These are phyloP conservation scores for Drosophila formosana DNA, from an alignment of 2,888 invertebrate species.

Conservation along the genomic window DNA sequence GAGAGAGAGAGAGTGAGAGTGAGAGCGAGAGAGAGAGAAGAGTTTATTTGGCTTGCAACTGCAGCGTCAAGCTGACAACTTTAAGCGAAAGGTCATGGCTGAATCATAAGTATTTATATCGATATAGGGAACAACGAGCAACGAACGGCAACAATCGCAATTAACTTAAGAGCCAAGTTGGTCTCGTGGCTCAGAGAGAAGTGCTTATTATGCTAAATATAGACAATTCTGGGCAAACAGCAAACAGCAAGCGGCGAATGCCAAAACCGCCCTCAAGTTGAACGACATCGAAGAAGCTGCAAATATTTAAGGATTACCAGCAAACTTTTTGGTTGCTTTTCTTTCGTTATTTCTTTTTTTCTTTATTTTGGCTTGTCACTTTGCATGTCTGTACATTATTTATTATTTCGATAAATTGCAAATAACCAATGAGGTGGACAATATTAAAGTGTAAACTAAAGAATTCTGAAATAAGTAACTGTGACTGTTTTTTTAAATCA, in stretches of 20 bases:
- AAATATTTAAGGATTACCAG: too few relatives aligned
- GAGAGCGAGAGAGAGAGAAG: background rate
- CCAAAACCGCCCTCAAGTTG: background rate
- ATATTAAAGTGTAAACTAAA: too few relatives aligned
- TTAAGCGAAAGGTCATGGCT: constrained; percentile 14
- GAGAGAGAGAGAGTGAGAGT: background rate
- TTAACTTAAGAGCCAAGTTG: constrained; percentile 16
- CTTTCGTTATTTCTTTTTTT: too few relatives aligned
- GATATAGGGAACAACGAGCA: background rate
- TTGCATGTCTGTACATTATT: too few relatives aligned
- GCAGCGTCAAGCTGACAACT: constrained; percentile 3
- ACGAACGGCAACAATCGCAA: constrained; percentile 12
- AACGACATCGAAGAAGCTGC: background rate
- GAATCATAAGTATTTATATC: constrained; percentile 8
- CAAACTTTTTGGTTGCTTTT: too few relatives aligned
- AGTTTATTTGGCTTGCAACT: background rate
- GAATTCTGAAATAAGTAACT: too few relatives aligned
- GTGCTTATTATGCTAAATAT: background rate
- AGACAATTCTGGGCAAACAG: background rate
- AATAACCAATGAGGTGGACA: too few relatives aligned
- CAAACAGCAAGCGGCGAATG: too few relatives aligned
- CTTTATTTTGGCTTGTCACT: too few relatives aligned
- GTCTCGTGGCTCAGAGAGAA: background rate
- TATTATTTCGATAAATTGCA: too few relatives aligned
- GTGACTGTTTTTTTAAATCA: too few relatives aligned